Base-by-base conservation (phyloP, 2,113 vertebrate genomes). In the Laterallus jamaicensis region DNA sequence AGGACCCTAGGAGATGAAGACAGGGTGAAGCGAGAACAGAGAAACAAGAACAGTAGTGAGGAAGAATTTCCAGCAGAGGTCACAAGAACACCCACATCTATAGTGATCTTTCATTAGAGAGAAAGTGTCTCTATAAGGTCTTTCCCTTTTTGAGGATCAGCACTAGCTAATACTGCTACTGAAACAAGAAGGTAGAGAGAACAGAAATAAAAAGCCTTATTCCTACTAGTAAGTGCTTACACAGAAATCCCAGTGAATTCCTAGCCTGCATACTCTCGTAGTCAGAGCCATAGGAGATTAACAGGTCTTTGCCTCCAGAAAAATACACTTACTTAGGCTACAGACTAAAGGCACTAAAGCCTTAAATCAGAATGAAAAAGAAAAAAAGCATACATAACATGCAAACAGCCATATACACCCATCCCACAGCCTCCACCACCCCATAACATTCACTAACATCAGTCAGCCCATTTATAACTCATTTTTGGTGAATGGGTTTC, bases 31-130 rank as follows among this genome's bases (percentile, higher is more conserved):
- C 28, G 26, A 90, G 40, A 78, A 22, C 16, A 37, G n/a, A 81
- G 47, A 32, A 75, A 68, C 10, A 84, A 55, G 32, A 93, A 47
- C 8, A 69, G 81, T 17, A 83, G 55, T 50, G 56, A 77, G 54
- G 63, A 44, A 16, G 25, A 81, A 62, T 76, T 90, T 93, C 86
- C 82, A 95, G 82, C 32, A 90, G 71, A 86, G 76, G 59, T 92
- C 86, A 82, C 26, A 66, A 70, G 82, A 90, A 91, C 44, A 66
- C 85, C 40, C 82, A 67, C 21, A 75, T 37, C 44, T 50, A 68
- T 49, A 59, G 42, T 82, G n/a, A 82, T 92, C 39, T 76, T 82
- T 86, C 29, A 60, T 49, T 79, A 66, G 17, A 69, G 17, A 69
- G 8, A 58, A 77, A n/a, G 10, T 29, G 56, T 20, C 3, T 35